Percentiles rank a stretch among this genome's conserved stretches.
These are phyloP conservation scores for Cryptomyrus ogoouensis DNA, from an alignment of 2,113 vertebrate species.

Conservation along the genomic window DNA sequence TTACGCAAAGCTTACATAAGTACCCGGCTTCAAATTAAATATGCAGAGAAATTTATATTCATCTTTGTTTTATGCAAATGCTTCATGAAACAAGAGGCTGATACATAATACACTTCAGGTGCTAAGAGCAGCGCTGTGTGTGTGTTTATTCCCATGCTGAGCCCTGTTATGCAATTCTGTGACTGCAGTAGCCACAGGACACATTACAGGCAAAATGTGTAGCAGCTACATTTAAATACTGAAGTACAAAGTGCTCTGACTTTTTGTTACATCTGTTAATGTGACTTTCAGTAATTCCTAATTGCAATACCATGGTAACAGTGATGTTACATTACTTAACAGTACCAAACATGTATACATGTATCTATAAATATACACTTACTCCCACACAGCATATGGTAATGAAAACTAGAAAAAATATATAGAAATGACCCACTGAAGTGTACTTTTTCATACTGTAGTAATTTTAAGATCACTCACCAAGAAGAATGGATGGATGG, in stretches of 20 bases:
- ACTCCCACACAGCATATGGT: not conserved
- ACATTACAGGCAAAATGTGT: not conserved
- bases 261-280: not conserved
- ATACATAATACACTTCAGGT: constrained; percentile 24
- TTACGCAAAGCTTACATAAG: constrained; percentile 26
- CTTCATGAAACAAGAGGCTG: not conserved
- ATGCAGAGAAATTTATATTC: constrained; percentile 20
- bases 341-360: not conserved
- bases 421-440: not conserved
- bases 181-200: not conserved
- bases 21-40: constrained; percentile 5
- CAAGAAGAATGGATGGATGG: not conserved
- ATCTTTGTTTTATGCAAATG: constrained; percentile 18
- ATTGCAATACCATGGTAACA: not conserved
- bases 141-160: not conserved
- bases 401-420: not conserved
- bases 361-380: not conserved
- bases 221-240: not conserved
- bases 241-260: not conserved
- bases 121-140: constrained; percentile 6
- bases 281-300: not conserved
- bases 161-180: not conserved
- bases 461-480: not conserved
- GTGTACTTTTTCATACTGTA: not conserved
- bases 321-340: constrained; percentile 1